Evolutionary conservation across 2,797 vertebrate species (phyloP).

Genomic region (Cyclopterus lumpus): DNA sequence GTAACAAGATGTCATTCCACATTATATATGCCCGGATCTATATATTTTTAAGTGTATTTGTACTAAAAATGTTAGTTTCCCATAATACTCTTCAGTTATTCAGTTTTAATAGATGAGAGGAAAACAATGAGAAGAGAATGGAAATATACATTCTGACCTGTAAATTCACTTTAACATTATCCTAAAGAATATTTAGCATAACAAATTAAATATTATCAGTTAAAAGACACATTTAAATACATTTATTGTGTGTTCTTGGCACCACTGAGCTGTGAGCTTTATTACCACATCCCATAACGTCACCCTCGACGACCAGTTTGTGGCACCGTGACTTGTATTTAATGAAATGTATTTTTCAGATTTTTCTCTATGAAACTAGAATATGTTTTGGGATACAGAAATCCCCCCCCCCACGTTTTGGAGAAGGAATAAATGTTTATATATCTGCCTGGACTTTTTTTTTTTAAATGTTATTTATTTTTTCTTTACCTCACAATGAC

Average conservation of each 20-base stretch:
- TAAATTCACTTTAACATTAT: slow-evolving; percentile 17
- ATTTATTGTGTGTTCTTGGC: slow-evolving; percentile 42
- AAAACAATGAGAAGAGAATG: slow-evolving; percentile 3
- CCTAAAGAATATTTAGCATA: slow-evolving; percentile 18
- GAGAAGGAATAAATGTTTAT: slow-evolving; percentile 77
- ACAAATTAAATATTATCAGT: neutral
- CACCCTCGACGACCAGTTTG: no score
- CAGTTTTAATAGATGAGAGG: no score
- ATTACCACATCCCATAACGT: slow-evolving; percentile 12
- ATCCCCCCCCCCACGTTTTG: no score
- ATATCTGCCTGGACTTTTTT: slow-evolving; percentile 65
- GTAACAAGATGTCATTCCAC: no score
- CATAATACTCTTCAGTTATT: neutral
- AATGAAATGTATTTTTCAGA: slow-evolving; percentile 61
- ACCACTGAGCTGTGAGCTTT: slow-evolving; percentile 43
- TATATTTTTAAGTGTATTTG: slow-evolving; percentile 57
- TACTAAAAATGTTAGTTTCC: slow-evolving; percentile 31
- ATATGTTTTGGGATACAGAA: slow-evolving; percentile 34
- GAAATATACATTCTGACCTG: slow-evolving; percentile 35
- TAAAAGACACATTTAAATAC: slow-evolving; percentile 5
- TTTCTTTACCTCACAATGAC: slow-evolving; percentile 40
- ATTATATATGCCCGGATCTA: slow-evolving; percentile 48
- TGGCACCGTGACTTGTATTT: no score
- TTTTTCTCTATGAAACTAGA: slow-evolving; percentile 31
- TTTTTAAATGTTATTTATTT: neutral